Evolutionary conservation across 2,888 invertebrate genomes (phyloP).

Genomic region (Resseliella maxima): DNA sequence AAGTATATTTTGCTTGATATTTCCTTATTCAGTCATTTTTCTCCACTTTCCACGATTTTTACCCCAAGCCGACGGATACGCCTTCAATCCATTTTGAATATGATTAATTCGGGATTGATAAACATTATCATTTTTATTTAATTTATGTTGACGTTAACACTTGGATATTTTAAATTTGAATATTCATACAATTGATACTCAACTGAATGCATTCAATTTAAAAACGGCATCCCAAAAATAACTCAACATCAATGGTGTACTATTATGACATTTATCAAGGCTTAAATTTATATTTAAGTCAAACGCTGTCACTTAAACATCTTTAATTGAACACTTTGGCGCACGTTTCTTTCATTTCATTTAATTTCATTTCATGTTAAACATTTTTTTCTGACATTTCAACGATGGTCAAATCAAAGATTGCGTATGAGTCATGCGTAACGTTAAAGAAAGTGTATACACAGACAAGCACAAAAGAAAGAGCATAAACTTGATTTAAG

Average conservation of each 20-base stretch:
- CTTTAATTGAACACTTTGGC: not conserved
- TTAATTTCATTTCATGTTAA: not conserved
- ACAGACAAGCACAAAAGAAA: not conserved
- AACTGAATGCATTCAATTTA: not conserved
- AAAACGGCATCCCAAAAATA: not conserved
- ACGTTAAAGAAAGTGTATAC: not conserved
- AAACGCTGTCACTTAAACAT: not conserved
- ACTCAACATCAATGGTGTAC: not conserved
- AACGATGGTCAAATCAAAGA: conserved; percentile 5
- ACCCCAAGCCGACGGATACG: too few species aligned
- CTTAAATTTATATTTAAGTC: not conserved
- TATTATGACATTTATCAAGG: conserved; percentile 38
- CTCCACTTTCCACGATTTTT: too few species aligned
- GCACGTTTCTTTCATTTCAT: not conserved
- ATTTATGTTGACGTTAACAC: too few species aligned
- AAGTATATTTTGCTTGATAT: too few species aligned
- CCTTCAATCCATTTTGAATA: too few species aligned
- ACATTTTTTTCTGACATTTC: not conserved
- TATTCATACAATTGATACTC: too few species aligned
- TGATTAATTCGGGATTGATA: too few species aligned
- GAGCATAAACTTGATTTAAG: not conserved
- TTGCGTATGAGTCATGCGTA: not conserved
- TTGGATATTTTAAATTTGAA: too few species aligned
- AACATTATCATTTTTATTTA: too few species aligned
- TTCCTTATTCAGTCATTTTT: too few species aligned